Evolutionary conservation across 2,888 invertebrate genomes (phyloP), one percentile per base, ranked within the genome.

Genomic region (Erebia epiphron): DNA sequence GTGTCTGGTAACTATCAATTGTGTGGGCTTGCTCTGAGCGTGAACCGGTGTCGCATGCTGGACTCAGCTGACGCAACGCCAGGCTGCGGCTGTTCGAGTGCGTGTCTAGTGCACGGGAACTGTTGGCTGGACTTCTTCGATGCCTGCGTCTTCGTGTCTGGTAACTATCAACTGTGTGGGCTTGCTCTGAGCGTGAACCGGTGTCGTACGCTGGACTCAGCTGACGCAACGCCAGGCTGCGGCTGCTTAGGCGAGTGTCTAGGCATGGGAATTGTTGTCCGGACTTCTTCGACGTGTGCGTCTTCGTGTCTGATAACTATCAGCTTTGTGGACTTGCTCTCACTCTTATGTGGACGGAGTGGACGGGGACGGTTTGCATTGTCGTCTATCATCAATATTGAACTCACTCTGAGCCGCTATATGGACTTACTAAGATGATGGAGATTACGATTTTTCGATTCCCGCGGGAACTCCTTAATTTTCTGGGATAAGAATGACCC

Each of bases 231-330:
- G 7, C 21, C 21, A 5, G 21, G 56, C 56, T n/a, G n/a, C n/a
- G n/a, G n/a, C n/a, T n/a, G n/a, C n/a, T n/a, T n/a, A n/a, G 26
- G 26, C 21, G 56, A 26, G 13, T 50, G n/a, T n/a, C 10, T 1
- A 79, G 87, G 1, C 80, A 83, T 0, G 89, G 89, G 0, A 90
- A 91, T 21, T 97, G 97, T 81, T 97, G 97, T 77, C 56, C 21
- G 56, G 56, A 56, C 56, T 56, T 56, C 56, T 26, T 26, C 56
- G 56, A 56, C 13, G 56, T 13, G 13, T 56, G 56, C 56, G 21
- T 56, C 56, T 56, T 56, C 21, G 13, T 56, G 1, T 3, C 56
- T 56, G 56, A 13, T 56, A 21, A 21, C 21, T 56, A 21, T 21
- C 21, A 13, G 10, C 50, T 50, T 14, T n/a, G n/a, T n/a, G n/a